Evolutionary conservation across 2,797 vertebrate genomes (phyloP).

Genomic region (Cirrhinus mrigala): DNA sequence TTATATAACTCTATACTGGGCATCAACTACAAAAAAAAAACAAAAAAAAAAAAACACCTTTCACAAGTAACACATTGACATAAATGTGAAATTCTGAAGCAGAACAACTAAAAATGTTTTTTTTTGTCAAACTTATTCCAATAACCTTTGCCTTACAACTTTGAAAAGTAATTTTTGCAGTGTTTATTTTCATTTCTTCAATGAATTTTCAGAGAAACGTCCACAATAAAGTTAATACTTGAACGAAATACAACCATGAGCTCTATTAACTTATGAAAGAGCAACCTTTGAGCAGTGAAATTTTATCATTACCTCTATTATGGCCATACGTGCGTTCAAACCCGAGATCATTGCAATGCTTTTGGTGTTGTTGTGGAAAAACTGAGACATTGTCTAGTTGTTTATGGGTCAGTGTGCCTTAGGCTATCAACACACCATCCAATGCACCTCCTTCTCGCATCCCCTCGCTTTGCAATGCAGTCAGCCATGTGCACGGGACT

Average conservation of each 20-base stretch:
- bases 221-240: not conserved
- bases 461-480: constrained; percentile 63
- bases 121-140: not conserved
- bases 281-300: not conserved
- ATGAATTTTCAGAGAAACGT: not conserved
- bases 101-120: no score
- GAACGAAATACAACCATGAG: not conserved
- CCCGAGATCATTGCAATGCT: not conserved
- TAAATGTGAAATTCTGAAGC: not conserved
- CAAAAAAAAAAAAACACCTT: no score
- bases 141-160: not conserved
- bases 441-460: constrained; percentile 43
- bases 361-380: not conserved
- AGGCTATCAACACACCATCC: constrained; percentile 65
- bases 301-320: not conserved
- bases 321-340: not conserved
- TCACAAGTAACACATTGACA: not conserved
- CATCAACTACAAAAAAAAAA: not conserved
- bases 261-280: not conserved
- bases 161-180: not conserved
- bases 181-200: not conserved
- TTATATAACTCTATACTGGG: not conserved
- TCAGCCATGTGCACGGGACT: constrained; percentile 67
- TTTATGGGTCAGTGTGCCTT: constrained; percentile 4
- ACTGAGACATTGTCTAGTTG: not conserved